These are phyloP conservation scores for Cartodere bifasciata DNA, from an alignment of 2,888 invertebrate genomes.

Conservation along the genomic window DNA sequence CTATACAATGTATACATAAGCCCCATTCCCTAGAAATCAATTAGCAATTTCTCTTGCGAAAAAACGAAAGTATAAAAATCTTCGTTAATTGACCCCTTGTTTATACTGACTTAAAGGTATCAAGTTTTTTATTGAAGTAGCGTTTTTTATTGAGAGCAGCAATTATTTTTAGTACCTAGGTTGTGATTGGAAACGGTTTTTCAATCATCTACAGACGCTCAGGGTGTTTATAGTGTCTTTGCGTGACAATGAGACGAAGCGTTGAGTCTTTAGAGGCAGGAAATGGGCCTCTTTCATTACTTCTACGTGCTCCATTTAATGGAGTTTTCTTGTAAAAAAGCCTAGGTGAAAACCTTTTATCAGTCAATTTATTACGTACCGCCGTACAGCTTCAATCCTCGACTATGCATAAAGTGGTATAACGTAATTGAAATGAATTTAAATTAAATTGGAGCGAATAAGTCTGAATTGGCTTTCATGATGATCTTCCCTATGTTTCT, in stretches of 20 bases:
- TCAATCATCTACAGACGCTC: no score
- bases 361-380: conserved; percentile 29
- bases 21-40: no score
- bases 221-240: conserved; percentile 34
- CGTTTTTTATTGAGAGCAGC: no score
- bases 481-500: no score
- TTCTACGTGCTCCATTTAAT: conserved; percentile 36
- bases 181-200: conserved; percentile 30
- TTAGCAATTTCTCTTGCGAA: no score
- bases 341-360: conserved; percentile 35
- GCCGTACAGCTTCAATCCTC: no score
- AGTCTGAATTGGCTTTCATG: no score
- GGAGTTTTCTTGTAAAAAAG: conserved; percentile 36
- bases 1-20: no score
- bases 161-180: conserved; percentile 31
- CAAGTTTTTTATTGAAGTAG: no score
- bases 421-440: no score
- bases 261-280: conserved; percentile 23
- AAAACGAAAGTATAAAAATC: conserved; percentile 13
- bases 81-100: conserved; percentile 15
- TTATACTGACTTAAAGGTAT: conserved; percentile 24
- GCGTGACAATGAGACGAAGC: conserved; percentile 30
- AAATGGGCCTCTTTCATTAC: conserved; percentile 36
- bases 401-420: no score
- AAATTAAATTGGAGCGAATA: no score